Percentiles rank a stretch among this genome's conserved stretches.
Evolutionary conservation across 2,797 vertebrate genomes (phyloP).

Genomic region (Delichon dasypus): DNA sequence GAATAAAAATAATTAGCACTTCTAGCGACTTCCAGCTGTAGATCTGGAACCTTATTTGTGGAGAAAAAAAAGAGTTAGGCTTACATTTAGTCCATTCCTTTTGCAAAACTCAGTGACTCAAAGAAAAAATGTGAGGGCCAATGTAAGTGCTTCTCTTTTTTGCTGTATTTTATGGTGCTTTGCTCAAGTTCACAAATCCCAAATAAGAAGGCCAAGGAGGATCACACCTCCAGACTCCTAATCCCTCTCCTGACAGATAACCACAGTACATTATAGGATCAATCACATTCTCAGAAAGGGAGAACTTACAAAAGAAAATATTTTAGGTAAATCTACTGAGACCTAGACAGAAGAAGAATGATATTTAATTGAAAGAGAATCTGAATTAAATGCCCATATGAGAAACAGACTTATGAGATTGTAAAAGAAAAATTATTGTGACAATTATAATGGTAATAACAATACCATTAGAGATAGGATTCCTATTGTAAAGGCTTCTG

Average conservation of each 20-base stretch:
- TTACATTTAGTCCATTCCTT: neutral
- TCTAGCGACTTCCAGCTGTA: neutral
- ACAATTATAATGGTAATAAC: constrained; percentile 32
- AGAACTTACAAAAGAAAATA: neutral
- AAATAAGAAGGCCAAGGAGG: neutral
- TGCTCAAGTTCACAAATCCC: neutral
- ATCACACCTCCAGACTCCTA: neutral
- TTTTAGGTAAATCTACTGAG: neutral
- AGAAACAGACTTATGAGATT: neutral
- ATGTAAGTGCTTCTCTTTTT: neutral
- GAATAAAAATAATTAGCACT: neutral
- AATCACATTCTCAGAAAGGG: neutral
- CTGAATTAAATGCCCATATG: neutral
- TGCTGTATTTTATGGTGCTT: neutral
- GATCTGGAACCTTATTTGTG: neutral
- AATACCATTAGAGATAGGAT: constrained; percentile 31
- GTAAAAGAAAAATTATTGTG: constrained; percentile 33
- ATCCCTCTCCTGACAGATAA: neutral
- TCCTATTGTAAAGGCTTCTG: neutral
- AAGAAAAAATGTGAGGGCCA: neutral
- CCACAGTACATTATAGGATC: neutral
- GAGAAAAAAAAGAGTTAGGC: neutral
- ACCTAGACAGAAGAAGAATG: neutral
- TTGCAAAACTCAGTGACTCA: neutral
- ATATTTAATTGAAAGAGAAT: constrained; percentile 2